Evolutionary conservation across 23 tunicate genomes (phyloP), one percentile per base, ranked within the genome.

Genomic region (Ascidia mentula): DNA sequence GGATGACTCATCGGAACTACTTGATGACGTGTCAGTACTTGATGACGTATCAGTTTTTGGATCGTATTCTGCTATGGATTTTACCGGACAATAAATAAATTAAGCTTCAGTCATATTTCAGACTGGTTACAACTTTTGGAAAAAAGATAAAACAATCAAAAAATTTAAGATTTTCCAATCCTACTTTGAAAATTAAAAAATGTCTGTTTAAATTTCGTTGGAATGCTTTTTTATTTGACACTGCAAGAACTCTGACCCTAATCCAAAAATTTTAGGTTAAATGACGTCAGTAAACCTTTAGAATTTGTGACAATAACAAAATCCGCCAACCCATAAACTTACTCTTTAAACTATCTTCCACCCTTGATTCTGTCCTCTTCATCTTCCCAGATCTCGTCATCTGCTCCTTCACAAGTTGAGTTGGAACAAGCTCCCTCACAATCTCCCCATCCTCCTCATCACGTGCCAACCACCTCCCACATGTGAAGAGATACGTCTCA

Each of bases 381-480:
- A 96, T 5, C 73, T 81, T 74, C 75, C 97, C 97, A 18, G 80
- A 84, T 35, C 72, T 84, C n/a, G 87, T 88, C 72, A 87, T 35
- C 60, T 85, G 76, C 42, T 91, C 90, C 45, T 93, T 82, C 3
- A 93, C 84, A n/a, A 89, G 37, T 59, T 78, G 80, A 1, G 96
- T 84, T 4, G 99, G 94, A 36, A 88, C 97, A 31, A 96, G 84
- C 59, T 96, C 99, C 34, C 99, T 75, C 30, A 91, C 94, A 31
- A 96, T 96, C 87, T 91, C 94, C 8, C 97, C 97, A 72, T 96
- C 99, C 40, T 96, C 99, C 61, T 96, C 99, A 77, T 96, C 99
- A 34, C 97, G 83, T 38, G 99, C 99, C 60, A 96, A 53, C 99
- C 99, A 96, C 45, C 94, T 75, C 39, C 87, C 89, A 46, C 99